Percentiles rank a stretch among this genome's conserved stretches.
Conservation (phyloP, 2,888 invertebrate genomes). For the Apodemia mormo region DNA sequence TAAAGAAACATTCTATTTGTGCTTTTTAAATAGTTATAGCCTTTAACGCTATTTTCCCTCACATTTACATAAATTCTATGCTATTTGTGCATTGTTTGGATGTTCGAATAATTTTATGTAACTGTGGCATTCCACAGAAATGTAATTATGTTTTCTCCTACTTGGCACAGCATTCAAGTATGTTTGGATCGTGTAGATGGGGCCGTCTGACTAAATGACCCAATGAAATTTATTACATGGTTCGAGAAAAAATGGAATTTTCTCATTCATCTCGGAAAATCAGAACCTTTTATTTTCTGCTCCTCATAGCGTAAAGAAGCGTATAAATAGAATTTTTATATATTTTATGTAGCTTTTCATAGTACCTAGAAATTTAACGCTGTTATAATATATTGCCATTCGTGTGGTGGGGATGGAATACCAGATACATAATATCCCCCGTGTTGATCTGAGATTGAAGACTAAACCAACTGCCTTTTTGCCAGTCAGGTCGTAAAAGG, state of each 20-base stretch:
- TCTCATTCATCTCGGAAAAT: slow-evolving; percentile 2
- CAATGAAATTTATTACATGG: slow-evolving; percentile 56
- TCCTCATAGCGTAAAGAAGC: background rate
- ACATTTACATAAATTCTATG: background rate
- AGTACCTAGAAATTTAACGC: no score
- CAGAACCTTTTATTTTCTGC: slow-evolving; percentile 5
- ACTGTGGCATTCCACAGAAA: background rate
- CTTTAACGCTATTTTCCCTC: no score
- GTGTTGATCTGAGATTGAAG: no score
- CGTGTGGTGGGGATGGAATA: no score
- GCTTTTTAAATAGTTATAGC: no score
- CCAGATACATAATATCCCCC: no score
- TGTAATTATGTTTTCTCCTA: slow-evolving; percentile 34
- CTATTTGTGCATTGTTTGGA: background rate
- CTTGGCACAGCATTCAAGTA: slow-evolving; percentile 60
- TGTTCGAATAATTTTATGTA: background rate
- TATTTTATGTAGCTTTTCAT: no score
- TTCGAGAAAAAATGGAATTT: slow-evolving; percentile 26
- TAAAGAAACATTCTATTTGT: no score
- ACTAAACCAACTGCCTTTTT: no score
- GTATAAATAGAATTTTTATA: background rate
- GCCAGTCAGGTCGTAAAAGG: no score
- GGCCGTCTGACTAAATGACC: slow-evolving; percentile 50
- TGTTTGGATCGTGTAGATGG: slow-evolving; percentile 46
- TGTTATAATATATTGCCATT: no score